These are phyloP conservation scores for Intellagama lesueurii DNA, from an alignment of 2,797 vertebrate species.

Conservation along the genomic window DNA sequence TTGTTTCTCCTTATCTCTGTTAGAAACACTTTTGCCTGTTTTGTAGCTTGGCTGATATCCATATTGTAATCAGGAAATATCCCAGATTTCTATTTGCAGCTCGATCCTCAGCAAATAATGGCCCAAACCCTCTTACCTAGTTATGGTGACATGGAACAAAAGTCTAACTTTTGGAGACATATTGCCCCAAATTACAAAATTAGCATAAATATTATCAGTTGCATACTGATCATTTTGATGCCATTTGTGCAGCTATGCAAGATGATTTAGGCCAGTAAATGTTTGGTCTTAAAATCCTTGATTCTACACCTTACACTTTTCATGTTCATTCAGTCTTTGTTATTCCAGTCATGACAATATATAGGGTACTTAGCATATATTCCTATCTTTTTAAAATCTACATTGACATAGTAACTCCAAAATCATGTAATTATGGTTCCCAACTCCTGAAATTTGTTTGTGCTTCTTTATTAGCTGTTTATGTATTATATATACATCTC, in stretches of 20 bases:
- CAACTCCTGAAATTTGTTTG: neutral
- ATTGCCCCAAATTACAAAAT: too few relatives aligned
- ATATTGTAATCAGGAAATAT: neutral
- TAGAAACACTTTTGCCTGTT: neutral
- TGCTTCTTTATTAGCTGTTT: neutral
- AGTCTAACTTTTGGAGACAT: too few relatives aligned
- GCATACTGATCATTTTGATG: too few relatives aligned
- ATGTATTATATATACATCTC: neutral
- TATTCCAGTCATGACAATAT: neutral
- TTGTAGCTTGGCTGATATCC: neutral
- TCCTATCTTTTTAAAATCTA: neutral
- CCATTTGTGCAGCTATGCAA: too few relatives aligned
- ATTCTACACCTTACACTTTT: neutral
- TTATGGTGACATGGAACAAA: too few relatives aligned
- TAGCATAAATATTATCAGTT: too few relatives aligned
- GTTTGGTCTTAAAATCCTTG: neutral
- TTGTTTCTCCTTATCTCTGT: neutral
- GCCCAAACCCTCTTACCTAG: too few relatives aligned
- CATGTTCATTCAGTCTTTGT: neutral
- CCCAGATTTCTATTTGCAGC: neutral
- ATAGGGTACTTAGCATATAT: neutral
- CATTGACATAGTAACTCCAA: neutral
- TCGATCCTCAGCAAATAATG: neutral
- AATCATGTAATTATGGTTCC: neutral
- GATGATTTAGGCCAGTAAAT: neutral